Base-by-base conservation (phyloP, 92 coral and sea anemone genomes). In the Umimayanthus chanpuru region DNA sequence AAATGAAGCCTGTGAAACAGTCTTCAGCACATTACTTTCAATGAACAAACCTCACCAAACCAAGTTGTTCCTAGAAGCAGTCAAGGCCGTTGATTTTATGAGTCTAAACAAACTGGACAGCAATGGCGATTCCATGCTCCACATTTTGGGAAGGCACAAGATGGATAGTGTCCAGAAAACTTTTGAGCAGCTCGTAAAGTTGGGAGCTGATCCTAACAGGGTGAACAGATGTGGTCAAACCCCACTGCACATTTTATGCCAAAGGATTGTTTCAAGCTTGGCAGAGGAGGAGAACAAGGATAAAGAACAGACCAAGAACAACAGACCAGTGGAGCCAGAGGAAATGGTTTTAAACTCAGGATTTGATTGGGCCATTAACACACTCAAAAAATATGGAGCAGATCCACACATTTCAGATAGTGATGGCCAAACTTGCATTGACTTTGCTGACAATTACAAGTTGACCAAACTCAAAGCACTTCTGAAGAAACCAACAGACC, bases 21-120 rank as follows among this genome's bases (percentile, higher is more conserved):
- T 76, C 29, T 76, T 76, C 80, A 76, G 53, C 26, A 43, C 26
- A 18, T 43, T 76, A 20, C 56, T 76, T 36, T 76, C 80, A 38
- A 76, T 38, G 80, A 43, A 76, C 14, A 39, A 76, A 23, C 47
- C 36, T 76, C 12, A 76, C 25, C 80, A 76, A 76, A 39, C 80
- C 47, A 76, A 76, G 80, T 10, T 76, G 28, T 76, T 76, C 80
- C 44, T 76, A 16, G 80, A 21, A 36, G 80, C 80, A 76, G 80
- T 76, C 28, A 20, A 15, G 44, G 80, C 55, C 20, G 50, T 41
- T 2, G 26, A 76, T 32, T 40, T 56, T 20, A 43, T 18, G 55
- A 76, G 23, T 2, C 47, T 76, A 16, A 76, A 76, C 53, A 76
- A 20, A 9, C 29, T 76, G 20, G 80, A 76, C 53, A 76, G 80